Conservation (phyloP, 2,113 vertebrate species). For the Leptodactylus fuscus region DNA sequence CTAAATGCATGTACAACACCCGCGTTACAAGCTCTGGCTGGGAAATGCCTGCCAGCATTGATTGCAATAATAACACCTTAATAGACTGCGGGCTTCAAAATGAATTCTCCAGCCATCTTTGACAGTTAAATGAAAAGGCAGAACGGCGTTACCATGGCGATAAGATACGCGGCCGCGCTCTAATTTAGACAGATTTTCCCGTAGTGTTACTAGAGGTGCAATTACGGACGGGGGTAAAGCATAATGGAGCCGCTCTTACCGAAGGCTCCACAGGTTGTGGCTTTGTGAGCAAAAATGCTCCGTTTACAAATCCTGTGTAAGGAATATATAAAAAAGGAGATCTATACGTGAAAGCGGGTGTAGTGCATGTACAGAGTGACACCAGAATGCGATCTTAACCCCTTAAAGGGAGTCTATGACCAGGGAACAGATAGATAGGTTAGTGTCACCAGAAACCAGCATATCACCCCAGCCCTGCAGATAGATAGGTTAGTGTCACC, state of each 20-base stretch:
- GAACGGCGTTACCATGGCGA: slow-evolving; percentile 37
- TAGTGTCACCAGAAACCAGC: too few relatives aligned
- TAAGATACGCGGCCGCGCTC: slow-evolving; percentile 9
- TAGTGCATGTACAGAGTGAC: background rate
- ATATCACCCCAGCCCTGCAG: too few relatives aligned
- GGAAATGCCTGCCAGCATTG: slow-evolving; percentile 24
- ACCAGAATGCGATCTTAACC: background rate
- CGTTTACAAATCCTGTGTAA: background rate
- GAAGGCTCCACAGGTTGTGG: background rate
- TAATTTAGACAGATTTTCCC: slow-evolving; percentile 2
- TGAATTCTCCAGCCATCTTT: slow-evolving; percentile 24
- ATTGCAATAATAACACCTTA: slow-evolving; percentile 51
- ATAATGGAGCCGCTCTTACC: background rate
- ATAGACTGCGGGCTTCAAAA: slow-evolving; percentile 13
- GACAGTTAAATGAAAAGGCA: slow-evolving; percentile 48
- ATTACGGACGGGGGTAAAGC: slow-evolving; percentile 25
- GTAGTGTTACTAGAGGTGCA: slow-evolving; percentile 30
- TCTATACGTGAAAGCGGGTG: background rate
- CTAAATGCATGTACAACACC: slow-evolving; percentile 43
- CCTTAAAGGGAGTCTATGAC: background rate
- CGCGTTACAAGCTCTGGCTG: slow-evolving; percentile 7
- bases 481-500: too few relatives aligned
- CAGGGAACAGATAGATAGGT: too few relatives aligned
- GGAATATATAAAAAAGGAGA: background rate
- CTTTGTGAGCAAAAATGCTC: background rate